Conservation (phyloP, 2,797 vertebrate genomes). For the Knipowitschia caucasica region DNA sequence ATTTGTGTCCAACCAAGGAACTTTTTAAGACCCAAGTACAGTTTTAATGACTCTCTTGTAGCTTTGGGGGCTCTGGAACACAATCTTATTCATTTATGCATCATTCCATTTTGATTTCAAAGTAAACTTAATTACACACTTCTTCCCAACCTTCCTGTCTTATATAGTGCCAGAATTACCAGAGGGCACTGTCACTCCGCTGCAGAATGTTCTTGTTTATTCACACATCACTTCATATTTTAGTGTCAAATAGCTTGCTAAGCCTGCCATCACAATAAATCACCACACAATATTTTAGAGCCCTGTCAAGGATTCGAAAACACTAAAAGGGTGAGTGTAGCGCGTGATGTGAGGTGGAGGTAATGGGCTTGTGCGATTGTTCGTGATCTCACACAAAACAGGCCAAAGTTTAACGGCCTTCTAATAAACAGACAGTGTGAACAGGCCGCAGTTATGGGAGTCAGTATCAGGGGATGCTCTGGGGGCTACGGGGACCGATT, state of each 20-base stretch:
- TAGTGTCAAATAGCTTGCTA: neutral
- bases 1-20: neutral
- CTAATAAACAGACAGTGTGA: conserved; percentile 53
- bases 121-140: no score
- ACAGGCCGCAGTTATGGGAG: conserved; percentile 55
- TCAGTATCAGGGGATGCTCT: conserved; percentile 46
- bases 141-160: no score
- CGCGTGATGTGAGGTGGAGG: neutral
- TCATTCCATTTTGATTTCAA: neutral
- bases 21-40: neutral
- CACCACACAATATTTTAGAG: neutral
- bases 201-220: neutral
- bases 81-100: neutral
- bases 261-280: neutral
- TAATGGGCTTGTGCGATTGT: neutral
- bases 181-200: neutral
- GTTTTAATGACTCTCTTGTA: neutral
- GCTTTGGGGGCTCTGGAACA: neutral
- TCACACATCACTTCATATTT: neutral
- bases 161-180: neutral
- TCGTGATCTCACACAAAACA: conserved; percentile 38
- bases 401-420: conserved; percentile 63
- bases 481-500: conserved; percentile 54
- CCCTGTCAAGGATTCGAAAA: neutral
- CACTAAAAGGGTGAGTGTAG: neutral